phyloP scores from a whole-genome alignment of 2,888 invertebrate genomes.

The Lordiphosa fenestrarum region DNA sequence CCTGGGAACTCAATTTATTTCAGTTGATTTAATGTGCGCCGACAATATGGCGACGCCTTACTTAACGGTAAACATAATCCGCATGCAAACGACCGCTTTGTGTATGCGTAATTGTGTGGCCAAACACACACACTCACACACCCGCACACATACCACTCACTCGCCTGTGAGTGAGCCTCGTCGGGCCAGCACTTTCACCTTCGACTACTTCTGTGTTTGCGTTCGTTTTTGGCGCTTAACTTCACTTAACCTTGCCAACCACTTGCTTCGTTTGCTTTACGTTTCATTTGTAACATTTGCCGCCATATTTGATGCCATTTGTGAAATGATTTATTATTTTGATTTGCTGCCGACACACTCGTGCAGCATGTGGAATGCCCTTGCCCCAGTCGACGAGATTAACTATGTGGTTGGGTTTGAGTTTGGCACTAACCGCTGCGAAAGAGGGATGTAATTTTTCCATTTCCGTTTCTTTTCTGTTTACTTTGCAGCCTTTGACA shows the following conservation, averaged over 20 bases:
- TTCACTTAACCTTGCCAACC: conserved; percentile 68
- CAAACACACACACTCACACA: conserved; percentile 13
- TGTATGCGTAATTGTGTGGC: conserved; percentile 66
- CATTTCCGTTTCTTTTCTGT: too few relatives aligned
- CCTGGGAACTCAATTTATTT: conserved; percentile 60
- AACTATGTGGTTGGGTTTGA: too few relatives aligned
- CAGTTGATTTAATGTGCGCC: conserved; percentile 68
- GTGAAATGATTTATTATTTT: conserved; percentile 73
- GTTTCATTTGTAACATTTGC: conserved; percentile 77
- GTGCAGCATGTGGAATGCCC: conserved; percentile 34
- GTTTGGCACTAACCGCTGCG: too few relatives aligned
- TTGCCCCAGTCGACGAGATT: neutral
- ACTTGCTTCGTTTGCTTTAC: conserved; percentile 63
- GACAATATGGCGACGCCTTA: conserved; percentile 75
- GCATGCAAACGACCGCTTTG: conserved; percentile 71
- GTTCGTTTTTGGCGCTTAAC: conserved; percentile 59
- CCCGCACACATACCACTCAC: conserved; percentile 8
- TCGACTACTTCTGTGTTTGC: conserved; percentile 30
- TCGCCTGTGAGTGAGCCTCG: conserved; percentile 23
- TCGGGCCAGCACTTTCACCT: conserved; percentile 58
- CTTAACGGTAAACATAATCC: conserved; percentile 76
- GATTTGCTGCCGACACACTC: conserved; percentile 69
- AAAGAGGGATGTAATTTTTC: too few relatives aligned
- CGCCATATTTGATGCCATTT: conserved; percentile 75
- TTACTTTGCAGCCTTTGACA: too few relatives aligned